These are phyloP conservation scores for Gracilinanus agilis DNA, from an alignment of 2,113 vertebrate genomes.

Conservation along the genomic window DNA sequence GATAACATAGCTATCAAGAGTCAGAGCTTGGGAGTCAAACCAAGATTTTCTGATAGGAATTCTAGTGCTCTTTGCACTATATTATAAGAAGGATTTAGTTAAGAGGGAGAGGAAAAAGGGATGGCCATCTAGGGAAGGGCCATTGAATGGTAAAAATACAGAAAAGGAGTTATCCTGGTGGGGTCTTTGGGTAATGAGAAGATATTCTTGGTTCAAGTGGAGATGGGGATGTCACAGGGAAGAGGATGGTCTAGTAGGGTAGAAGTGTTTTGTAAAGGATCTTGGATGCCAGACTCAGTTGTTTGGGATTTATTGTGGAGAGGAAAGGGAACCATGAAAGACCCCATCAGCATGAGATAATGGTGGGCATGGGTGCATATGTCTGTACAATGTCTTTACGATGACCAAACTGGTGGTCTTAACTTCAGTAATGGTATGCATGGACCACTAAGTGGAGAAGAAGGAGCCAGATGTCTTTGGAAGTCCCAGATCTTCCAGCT, in stretches of 20 bases:
- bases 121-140: neutral
- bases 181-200: neutral
- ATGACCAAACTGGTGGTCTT: too few species aligned
- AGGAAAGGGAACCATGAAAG: neutral
- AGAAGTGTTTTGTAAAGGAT: neutral
- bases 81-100: neutral
- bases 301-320: neutral
- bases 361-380: neutral
- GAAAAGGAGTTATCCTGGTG: neutral
- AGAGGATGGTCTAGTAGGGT: neutral
- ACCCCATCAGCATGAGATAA: neutral
- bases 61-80: neutral
- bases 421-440: neutral
- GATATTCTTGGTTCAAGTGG: neutral
- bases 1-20: neutral
- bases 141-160: neutral
- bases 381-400: too few species aligned
- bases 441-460: neutral
- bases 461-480: neutral
- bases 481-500: neutral
- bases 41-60: too few species aligned
- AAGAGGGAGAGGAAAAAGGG: neutral
- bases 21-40: neutral
- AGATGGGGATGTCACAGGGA: neutral
- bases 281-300: neutral